Percentiles rank a stretch among this genome's conserved stretches.
phyloP scores from a whole-genome alignment of 2,888 invertebrate genomes.

The Scrobipalpa atriplicella region DNA sequence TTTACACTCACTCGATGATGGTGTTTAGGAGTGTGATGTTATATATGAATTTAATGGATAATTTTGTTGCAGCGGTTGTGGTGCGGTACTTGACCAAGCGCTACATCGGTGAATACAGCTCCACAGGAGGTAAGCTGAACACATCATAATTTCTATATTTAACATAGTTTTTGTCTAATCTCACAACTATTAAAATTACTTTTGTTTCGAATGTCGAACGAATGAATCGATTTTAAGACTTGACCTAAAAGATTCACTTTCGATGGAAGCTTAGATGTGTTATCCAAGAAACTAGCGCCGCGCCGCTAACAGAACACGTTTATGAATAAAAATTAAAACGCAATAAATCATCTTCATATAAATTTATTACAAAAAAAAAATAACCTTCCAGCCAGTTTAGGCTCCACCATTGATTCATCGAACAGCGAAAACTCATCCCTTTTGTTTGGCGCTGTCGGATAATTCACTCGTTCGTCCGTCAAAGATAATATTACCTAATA shows the following conservation, averaged over 20 bases:
- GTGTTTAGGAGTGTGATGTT: too few species aligned
- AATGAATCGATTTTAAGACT: too few species aligned
- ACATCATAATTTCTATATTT: background rate
- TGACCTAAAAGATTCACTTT: too few species aligned
- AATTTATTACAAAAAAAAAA: background rate
- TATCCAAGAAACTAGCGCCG: too few species aligned
- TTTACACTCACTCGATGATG: too few species aligned
- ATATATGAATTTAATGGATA: constrained; percentile 39
- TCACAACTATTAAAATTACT: too few species aligned
- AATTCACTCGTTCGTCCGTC: background rate
- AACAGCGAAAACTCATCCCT: background rate
- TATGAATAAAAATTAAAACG: too few species aligned
- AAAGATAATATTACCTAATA: constrained; percentile 11
- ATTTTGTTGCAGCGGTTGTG: constrained; percentile 88
- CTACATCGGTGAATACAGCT: constrained; percentile 92
- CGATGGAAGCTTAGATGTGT: too few species aligned
- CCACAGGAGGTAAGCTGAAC: constrained; percentile 87
- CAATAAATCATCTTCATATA: too few species aligned
- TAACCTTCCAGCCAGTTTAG: background rate
- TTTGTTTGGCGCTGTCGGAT: constrained; percentile 1
- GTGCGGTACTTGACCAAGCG: constrained; percentile 90
- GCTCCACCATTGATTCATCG: background rate
- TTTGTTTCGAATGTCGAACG: too few species aligned
- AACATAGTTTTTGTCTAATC: background rate
- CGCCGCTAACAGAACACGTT: too few species aligned